These are phyloP conservation scores for Bradysia coprophila DNA, from an alignment of 1,140 invertebrate species.

Conservation along the genomic window DNA sequence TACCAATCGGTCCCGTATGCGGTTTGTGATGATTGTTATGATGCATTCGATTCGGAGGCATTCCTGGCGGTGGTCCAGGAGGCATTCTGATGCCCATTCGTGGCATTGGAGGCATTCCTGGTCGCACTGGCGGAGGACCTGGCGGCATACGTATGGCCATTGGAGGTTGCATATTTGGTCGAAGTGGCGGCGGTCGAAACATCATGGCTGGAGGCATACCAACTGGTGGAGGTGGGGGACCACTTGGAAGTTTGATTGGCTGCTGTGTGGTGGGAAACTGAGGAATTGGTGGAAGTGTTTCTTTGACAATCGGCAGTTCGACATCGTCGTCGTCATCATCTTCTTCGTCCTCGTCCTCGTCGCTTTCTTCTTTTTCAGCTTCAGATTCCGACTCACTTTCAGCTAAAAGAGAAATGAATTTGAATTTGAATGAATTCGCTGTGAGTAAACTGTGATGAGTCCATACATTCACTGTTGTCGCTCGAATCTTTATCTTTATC, in stretches of 20 bases:
- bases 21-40: slow-evolving; percentile 16
- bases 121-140: slow-evolving; percentile 41
- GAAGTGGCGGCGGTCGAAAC: slow-evolving; percentile 39
- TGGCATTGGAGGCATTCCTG: slow-evolving; percentile 31
- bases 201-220: slow-evolving; percentile 25
- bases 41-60: slow-evolving; percentile 24
- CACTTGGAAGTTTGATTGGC: slow-evolving; percentile 2
- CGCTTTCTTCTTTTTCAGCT: not conserved
- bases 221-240: slow-evolving; percentile 13
- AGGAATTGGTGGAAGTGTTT: slow-evolving; percentile 10
- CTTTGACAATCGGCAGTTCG: not conserved
- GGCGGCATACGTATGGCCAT: slow-evolving; percentile 28
- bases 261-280: slow-evolving; percentile 10
- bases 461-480: not conserved
- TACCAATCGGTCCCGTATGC: slow-evolving; percentile 1
- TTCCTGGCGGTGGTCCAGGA: slow-evolving; percentile 49
- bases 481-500: not conserved
- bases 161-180: slow-evolving; percentile 13
- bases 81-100: slow-evolving; percentile 27
- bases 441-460: no score
- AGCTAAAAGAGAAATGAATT: not conserved
- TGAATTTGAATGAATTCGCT: no score
- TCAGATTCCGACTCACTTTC: not conserved
- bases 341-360: not conserved
- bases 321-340: not conserved